phyloP scores from a whole-genome alignment of 2,113 vertebrate genomes.

The Vulpes vulpes region DNA sequence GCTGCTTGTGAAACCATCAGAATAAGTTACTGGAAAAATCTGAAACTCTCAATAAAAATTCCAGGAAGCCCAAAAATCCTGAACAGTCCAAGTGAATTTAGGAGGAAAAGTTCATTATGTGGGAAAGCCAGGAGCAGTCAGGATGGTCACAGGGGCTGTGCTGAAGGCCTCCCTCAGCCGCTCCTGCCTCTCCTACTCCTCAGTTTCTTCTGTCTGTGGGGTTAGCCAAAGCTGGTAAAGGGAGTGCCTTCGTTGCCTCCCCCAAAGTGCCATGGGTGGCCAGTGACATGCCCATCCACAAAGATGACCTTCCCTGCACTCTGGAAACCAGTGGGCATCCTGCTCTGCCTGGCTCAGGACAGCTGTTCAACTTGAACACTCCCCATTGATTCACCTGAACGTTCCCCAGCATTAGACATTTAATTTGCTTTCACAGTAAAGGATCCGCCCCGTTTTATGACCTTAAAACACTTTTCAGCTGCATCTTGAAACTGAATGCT shows the following conservation, averaged over 20 bases:
- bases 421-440: not conserved
- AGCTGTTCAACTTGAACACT: too few relatives aligned
- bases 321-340: not conserved
- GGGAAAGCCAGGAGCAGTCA: not conserved
- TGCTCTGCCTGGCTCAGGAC: not conserved
- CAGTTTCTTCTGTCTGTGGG: not conserved
- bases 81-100: not conserved
- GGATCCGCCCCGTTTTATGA: too few relatives aligned
- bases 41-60: not conserved
- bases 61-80: not conserved
- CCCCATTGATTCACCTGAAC: not conserved
- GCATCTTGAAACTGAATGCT: not conserved
- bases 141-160: too few relatives aligned
- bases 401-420: not conserved
- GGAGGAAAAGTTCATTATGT: not conserved
- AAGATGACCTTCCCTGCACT: not conserved
- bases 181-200: not conserved
- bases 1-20: not conserved
- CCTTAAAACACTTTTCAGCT: not conserved
- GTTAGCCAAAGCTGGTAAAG: not conserved
- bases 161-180: not conserved
- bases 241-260: not conserved
- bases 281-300: not conserved
- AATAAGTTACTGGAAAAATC: not conserved
- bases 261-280: not conserved